A percentile compares a stretch with the other conserved stretches of the same genome.
phyloP scores from a whole-genome alignment of 92 coral and sea anemone genomes.

The Isaurus tuberculatus region DNA sequence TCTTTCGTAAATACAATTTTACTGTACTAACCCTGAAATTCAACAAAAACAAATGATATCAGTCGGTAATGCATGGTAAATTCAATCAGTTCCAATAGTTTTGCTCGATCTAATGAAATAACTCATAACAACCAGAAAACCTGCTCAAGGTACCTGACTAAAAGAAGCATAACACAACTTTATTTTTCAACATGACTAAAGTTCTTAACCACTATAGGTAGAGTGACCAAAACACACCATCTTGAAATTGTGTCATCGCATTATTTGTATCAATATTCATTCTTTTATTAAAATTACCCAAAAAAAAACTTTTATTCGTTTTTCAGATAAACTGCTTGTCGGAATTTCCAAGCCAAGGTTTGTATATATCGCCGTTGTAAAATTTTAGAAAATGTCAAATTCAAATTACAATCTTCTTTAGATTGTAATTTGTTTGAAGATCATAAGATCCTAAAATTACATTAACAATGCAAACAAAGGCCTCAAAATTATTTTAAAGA shows the following conservation, averaged over 20 bases:
- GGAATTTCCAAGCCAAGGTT: slow-evolving; percentile 26
- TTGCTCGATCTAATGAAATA: too few relatives aligned
- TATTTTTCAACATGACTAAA: slow-evolving; percentile 5
- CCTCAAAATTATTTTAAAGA: too few relatives aligned
- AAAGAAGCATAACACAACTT: slow-evolving; percentile 3
- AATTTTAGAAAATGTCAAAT: background rate
- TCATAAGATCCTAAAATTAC: too few relatives aligned
- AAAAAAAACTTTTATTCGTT: background rate
- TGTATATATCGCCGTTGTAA: background rate
- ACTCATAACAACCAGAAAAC: slow-evolving; percentile 4
- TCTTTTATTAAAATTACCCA: background rate
- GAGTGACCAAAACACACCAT: background rate
- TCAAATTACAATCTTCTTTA: too few relatives aligned
- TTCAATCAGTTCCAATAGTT: too few relatives aligned
- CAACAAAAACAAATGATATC: too few relatives aligned
- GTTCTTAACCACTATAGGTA: slow-evolving; percentile 20
- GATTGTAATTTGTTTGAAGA: too few relatives aligned
- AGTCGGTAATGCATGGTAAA: too few relatives aligned
- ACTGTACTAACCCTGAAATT: too few relatives aligned
- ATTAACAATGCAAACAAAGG: too few relatives aligned
- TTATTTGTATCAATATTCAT: background rate
- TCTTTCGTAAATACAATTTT: too few relatives aligned
- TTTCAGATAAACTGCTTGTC: slow-evolving; percentile 4
- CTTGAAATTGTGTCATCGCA: background rate
- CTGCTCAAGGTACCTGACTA: slow-evolving; percentile 7